Conservation (phyloP, 2,797 vertebrate species). For the Halcyon leucocephala region DNA sequence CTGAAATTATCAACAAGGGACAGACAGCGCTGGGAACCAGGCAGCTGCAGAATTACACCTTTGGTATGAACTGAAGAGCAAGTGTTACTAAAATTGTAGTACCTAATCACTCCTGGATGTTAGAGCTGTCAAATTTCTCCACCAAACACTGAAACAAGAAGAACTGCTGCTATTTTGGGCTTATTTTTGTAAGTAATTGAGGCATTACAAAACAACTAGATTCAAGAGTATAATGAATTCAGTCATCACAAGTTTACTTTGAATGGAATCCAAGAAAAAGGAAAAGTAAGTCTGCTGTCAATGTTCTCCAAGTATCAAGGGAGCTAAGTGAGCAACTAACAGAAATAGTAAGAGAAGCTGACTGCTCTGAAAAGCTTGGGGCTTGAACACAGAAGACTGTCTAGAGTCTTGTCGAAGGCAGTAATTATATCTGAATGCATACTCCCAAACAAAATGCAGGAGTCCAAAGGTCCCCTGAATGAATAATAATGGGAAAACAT, state of each 20-base stretch:
- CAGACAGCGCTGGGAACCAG: background rate
- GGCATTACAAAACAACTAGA: background rate
- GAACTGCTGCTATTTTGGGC: background rate
- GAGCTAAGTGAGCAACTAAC: background rate
- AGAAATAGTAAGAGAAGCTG: background rate
- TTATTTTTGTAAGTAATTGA: background rate
- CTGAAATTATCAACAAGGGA: background rate
- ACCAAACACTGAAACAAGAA: background rate
- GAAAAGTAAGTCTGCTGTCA: background rate
- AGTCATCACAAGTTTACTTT: background rate
- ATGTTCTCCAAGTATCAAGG: background rate
- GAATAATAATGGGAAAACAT: background rate
- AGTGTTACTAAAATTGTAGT: background rate
- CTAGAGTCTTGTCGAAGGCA: background rate
- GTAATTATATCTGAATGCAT: background rate
- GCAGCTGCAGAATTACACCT: background rate
- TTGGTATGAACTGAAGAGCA: background rate
- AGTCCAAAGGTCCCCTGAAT: background rate
- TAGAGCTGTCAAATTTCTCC: background rate
- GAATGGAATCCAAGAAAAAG: background rate
- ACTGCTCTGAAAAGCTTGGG: background rate
- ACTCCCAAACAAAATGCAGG: background rate
- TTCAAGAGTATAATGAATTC: background rate
- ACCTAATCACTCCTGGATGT: background rate
- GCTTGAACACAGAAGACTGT: background rate